phyloP scores from a whole-genome alignment of 2,888 invertebrate genomes.

The Eumerus sabulonum region DNA sequence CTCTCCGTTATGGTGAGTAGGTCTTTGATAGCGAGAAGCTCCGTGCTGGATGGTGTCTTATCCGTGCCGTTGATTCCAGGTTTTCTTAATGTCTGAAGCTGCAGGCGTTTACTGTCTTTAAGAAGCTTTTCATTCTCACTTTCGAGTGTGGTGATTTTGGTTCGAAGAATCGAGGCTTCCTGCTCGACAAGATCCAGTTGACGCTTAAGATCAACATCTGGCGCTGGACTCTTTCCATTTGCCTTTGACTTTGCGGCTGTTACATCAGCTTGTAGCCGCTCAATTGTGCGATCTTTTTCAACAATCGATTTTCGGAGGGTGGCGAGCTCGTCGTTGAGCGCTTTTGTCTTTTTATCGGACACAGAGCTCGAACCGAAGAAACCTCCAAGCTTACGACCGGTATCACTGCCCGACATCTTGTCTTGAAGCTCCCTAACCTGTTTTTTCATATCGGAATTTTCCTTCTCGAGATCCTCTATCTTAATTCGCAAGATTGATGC shows the following conservation, averaged over 20 bases:
- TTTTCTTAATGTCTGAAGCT: constrained; percentile 80
- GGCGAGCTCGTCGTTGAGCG: constrained; percentile 86
- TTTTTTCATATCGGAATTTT: constrained; percentile 86
- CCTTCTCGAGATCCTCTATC: constrained; percentile 90
- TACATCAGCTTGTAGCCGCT: constrained; percentile 86
- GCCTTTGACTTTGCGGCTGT: constrained; percentile 81
- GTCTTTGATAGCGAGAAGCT: constrained; percentile 81
- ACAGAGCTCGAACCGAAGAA: constrained; percentile 71
- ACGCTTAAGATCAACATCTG: constrained; percentile 83
- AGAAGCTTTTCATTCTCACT: constrained; percentile 87
- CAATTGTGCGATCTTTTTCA: constrained; percentile 90
- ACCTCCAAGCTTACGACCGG: constrained; percentile 39
- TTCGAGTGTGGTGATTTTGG: constrained; percentile 85
- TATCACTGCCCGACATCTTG: constrained; percentile 80
- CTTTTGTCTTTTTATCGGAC: constrained; percentile 79
- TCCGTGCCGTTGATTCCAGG: constrained; percentile 78
- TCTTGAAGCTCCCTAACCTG: constrained; percentile 89
- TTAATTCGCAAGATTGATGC: constrained; percentile 89
- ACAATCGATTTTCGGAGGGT: constrained; percentile 87
- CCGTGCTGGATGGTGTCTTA: constrained; percentile 71
- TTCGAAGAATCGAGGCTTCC: constrained; percentile 85
- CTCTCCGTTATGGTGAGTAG: constrained; percentile 81
- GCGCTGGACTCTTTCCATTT: constrained; percentile 81
- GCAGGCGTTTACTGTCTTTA: constrained; percentile 86
- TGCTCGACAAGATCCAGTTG: constrained; percentile 89